Base-by-base conservation (phyloP, 23 tunicate genomes). In the Trididemnum nubilum region DNA sequence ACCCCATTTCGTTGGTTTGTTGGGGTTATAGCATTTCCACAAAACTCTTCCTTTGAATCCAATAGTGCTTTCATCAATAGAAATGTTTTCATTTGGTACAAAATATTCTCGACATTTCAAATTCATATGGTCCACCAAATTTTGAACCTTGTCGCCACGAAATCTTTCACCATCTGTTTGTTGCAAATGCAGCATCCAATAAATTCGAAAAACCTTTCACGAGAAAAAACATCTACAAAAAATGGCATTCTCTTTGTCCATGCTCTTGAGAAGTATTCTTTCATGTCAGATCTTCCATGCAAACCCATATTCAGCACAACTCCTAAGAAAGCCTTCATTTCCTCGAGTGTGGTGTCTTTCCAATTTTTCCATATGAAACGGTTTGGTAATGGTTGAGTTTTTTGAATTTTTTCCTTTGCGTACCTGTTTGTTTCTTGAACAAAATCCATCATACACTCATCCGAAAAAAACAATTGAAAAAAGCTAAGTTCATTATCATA, bases 221-320 rank as follows among this genome's bases (percentile, higher is more conserved):
- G 75, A 40, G 79, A 73, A 73, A 73, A 73, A 7, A 69, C 75
- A 73, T 73, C 79, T 44, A 73, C 79, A 44, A 73, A 73, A 73
- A 73, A 73, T 9, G 79, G 79, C 79, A 73, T 73, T 73, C 79
- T 73, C 19, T 73, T 60, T 73, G 35, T 73, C 79, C 79, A 73
- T 40, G 38, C 2, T 22, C 35, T 73, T 73, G 79, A 73, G 35
- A 73, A 73, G 25, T 73, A 73, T 60, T 44, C 61, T 73, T 73
- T 73, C 79, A 73, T 73, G 36, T 25, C 60, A 73, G 60, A 73
- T 73, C 29, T 73, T 24, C 19, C 29, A 73, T 73, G 38, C 79
- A 73, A 12, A 39, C 79, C 79, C 79, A 73, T 73, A 39, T 73
- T 73, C 39, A 73, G 22, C 79, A 73, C 60, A 73, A 73, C 79